phyloP scores from a whole-genome alignment of 1,140 invertebrate genomes.

The Trichonephila clavata region DNA sequence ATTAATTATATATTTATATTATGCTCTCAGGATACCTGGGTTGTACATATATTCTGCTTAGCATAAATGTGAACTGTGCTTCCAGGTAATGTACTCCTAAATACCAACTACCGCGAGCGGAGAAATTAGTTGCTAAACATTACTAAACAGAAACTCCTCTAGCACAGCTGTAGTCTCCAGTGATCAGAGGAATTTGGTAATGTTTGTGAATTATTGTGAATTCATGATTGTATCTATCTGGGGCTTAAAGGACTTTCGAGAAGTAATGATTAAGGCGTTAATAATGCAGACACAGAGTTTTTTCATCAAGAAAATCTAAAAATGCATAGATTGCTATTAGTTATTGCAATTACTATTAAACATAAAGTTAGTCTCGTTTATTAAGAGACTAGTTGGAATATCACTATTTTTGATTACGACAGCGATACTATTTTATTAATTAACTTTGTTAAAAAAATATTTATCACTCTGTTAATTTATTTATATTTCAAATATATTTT shows the following conservation, averaged over 20 bases:
- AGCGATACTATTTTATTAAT: too few species aligned
- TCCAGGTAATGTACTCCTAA: neutral
- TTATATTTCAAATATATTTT: too few species aligned
- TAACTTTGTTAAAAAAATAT: too few species aligned
- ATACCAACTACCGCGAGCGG: neutral
- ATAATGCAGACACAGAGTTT: too few species aligned
- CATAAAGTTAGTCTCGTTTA: too few species aligned
- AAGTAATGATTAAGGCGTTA: neutral
- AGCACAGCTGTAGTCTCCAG: neutral
- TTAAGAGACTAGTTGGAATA: too few species aligned
- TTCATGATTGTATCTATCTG: neutral
- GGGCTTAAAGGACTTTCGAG: neutral
- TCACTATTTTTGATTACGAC: too few species aligned
- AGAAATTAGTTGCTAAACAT: slow-evolving; percentile 3
- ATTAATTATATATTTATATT: neutral
- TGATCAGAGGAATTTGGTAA: neutral
- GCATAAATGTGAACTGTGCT: neutral
- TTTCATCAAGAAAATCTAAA: too few species aligned
- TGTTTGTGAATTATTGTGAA: neutral
- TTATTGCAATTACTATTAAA: too few species aligned
- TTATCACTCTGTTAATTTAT: too few species aligned
- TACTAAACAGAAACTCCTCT: neutral
- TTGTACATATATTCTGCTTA: neutral
- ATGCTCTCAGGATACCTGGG: neutral
- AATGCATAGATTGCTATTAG: too few species aligned